A percentile compares a stretch with the other conserved stretches of the same genome.
phyloP scores from a whole-genome alignment of 2,888 invertebrate species.

The Acronicta aceris region DNA sequence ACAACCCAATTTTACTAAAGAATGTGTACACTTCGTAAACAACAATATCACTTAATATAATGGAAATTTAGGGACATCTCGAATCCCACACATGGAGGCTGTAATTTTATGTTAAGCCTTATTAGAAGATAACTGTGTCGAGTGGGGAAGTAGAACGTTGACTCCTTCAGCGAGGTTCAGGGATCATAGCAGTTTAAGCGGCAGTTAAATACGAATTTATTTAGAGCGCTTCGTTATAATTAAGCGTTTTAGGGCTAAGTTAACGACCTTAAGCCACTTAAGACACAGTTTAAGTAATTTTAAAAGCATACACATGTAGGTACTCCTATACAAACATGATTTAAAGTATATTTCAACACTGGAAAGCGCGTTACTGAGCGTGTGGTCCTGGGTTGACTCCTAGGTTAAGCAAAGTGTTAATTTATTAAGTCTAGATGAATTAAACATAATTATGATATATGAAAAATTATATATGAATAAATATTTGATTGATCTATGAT shows the following conservation, averaged over 20 bases:
- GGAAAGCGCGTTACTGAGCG: no score
- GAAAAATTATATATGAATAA: no score
- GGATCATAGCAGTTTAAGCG: constrained; percentile 19
- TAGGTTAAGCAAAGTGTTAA: no score
- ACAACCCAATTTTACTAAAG: constrained; percentile 19
- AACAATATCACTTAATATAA: constrained; percentile 10
- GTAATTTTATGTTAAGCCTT: constrained; percentile 37
- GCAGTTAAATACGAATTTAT: constrained; percentile 24
- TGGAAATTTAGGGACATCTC: constrained; percentile 16
- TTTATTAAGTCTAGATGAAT: no score
- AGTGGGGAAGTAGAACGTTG: constrained; percentile 40
- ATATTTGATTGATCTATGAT: no score
- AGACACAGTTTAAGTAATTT: not conserved
- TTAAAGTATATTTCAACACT: not conserved
- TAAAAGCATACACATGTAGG: no score
- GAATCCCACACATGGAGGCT: constrained; percentile 21
- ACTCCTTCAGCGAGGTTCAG: constrained; percentile 35
- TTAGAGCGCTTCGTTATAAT: constrained; percentile 22
- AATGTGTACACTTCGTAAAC: constrained; percentile 7
- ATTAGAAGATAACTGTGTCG: constrained; percentile 47
- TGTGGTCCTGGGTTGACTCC: no score
- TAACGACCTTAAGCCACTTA: constrained; percentile 21
- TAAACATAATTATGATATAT: no score
- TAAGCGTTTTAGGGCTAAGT: constrained; percentile 27
- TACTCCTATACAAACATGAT: no score